A percentile compares a stretch with the other conserved stretches of the same genome.
Conservation (phyloP, 1,140 invertebrate genomes). For the Ladona fulva region DNA sequence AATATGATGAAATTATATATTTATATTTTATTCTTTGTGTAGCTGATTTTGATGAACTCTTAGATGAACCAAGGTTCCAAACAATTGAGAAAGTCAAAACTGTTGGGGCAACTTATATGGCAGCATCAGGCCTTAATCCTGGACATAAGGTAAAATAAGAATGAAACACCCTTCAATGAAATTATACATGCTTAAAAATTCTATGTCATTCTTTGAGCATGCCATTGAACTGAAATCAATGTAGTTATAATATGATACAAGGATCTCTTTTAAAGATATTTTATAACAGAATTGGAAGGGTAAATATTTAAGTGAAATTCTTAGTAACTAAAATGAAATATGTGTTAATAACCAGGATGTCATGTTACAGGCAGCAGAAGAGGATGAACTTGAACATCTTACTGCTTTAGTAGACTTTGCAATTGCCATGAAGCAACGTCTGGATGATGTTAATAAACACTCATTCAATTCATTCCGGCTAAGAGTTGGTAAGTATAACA, state of each 20-base stretch:
- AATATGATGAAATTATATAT: too few species aligned
- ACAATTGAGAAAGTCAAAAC: conserved; percentile 99
- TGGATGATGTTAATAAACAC: conserved; percentile 89
- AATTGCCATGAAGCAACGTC: conserved; percentile 76
- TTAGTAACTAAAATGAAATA: too few species aligned
- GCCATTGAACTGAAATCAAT: too few species aligned
- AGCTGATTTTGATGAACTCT: conserved; percentile 86
- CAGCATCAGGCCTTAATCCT: conserved; percentile 89
- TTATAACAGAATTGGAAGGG: too few species aligned
- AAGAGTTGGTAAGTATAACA: conserved; percentile 61
- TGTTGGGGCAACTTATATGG: conserved; percentile 95
- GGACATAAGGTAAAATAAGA: conserved; percentile 47
- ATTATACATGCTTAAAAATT: neutral
- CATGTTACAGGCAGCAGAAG: conserved; percentile 36
- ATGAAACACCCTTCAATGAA: neutral
- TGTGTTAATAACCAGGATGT: too few species aligned
- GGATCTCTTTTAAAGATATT: too few species aligned
- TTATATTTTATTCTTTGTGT: conserved; percentile 28
- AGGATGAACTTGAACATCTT: conserved; percentile 62
- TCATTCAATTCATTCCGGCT: conserved; percentile 96
- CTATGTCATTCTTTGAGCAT: too few species aligned
- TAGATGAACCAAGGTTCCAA: conserved; percentile 80
- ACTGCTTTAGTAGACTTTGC: conserved; percentile 83
- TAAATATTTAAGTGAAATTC: too few species aligned
- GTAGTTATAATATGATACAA: too few species aligned